Conservation (phyloP, 2,113 vertebrate genomes). For the Natator depressus region DNA sequence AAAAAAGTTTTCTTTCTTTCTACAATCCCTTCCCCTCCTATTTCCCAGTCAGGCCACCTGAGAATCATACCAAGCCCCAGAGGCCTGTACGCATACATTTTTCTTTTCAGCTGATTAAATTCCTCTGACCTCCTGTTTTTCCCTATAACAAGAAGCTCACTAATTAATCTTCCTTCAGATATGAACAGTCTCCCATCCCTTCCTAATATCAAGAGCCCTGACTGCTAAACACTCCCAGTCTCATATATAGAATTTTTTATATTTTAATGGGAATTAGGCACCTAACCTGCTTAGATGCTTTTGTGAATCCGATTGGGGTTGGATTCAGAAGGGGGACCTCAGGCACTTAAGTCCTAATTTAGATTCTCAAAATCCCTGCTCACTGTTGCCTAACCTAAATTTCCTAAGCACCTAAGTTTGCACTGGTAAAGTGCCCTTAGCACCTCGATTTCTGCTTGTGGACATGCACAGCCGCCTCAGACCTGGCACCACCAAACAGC, state of each 20-base stretch:
- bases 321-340: too few relatives aligned
- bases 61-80: neutral
- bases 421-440: too few relatives aligned
- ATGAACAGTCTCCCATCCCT: neutral
- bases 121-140: neutral
- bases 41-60: neutral
- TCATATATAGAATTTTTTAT: neutral
- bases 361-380: too few relatives aligned
- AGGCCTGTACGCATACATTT: neutral
- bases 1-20: neutral
- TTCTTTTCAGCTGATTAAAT: conserved; percentile 10
- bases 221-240: neutral
- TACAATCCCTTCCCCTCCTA: neutral
- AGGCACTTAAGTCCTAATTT: too few relatives aligned
- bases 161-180: neutral
- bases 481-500: too few relatives aligned
- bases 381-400: too few relatives aligned
- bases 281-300: neutral
- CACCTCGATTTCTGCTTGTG: too few relatives aligned
- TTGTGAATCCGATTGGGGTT: neutral
- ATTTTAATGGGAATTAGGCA: neutral
- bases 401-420: too few relatives aligned
- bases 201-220: neutral
- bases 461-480: too few relatives aligned
- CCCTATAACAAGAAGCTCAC: neutral